Evolutionary conservation across 2,888 invertebrate genomes (phyloP).

Genomic region (Drosophila cognata): DNA sequence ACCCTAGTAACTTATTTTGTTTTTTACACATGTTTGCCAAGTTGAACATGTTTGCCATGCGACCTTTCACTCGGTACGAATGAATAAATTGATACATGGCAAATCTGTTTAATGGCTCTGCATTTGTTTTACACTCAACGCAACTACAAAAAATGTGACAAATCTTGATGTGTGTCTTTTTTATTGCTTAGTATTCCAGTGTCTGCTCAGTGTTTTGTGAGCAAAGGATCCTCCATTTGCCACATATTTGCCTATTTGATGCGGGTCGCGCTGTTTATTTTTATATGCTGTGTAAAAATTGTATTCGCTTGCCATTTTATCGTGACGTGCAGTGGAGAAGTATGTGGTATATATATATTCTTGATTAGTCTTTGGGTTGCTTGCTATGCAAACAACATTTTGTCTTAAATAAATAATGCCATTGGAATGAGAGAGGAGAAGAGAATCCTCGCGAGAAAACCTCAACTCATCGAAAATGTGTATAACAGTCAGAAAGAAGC

Average conservation of each 20-base stretch:
- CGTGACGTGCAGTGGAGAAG: not conserved
- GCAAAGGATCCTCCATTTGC: constrained; percentile 15
- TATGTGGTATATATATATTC: not conserved
- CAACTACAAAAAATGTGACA: constrained; percentile 46
- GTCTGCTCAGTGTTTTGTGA: not conserved
- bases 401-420: not conserved
- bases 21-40: not conserved
- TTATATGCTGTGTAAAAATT: constrained; percentile 40
- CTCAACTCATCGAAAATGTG: not conserved
- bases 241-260: constrained; percentile 32
- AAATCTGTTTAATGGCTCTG: constrained; percentile 39
- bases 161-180: constrained; percentile 54
- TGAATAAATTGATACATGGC: constrained; percentile 24
- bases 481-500: not conserved
- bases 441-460: not conserved
- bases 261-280: constrained; percentile 41
- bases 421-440: not conserved
- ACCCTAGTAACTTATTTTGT: not conserved
- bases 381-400: not conserved
- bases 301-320: constrained; percentile 6
- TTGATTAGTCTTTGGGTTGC: not conserved
- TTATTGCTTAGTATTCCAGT: constrained; percentile 43
- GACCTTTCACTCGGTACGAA: constrained; percentile 8
- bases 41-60: constrained; percentile 13
- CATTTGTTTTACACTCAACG: constrained; percentile 20